These are phyloP conservation scores for Scaptomyza graminum DNA, from an alignment of 1,140 invertebrate species.

Conservation along the genomic window DNA sequence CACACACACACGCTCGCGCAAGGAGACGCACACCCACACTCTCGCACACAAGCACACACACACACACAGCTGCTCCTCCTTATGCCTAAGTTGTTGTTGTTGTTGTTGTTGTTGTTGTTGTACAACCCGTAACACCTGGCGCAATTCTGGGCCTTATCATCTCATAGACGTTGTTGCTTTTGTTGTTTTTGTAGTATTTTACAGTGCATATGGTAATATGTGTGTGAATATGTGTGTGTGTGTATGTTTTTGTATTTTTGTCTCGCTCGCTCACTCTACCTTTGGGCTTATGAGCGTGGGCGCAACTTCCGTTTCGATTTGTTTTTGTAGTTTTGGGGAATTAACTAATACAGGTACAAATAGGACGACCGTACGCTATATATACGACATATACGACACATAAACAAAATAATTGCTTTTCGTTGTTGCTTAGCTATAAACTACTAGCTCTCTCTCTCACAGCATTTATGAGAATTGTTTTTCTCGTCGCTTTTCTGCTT, in stretches of 20 bases:
- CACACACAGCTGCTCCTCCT: constrained; percentile 18
- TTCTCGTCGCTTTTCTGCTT: too few species aligned
- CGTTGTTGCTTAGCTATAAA: constrained; percentile 53
- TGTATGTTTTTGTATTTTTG: constrained; percentile 8
- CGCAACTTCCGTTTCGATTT: constrained; percentile 69
- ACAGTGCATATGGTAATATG: constrained; percentile 35
- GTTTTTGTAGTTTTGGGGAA: constrained; percentile 25
- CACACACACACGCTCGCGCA: background rate
- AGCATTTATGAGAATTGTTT: constrained; percentile 23
- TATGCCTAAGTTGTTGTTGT: constrained; percentile 50
- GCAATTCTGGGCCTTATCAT: constrained; percentile 69
- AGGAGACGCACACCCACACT: background rate
- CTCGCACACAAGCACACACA: constrained; percentile 5
- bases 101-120: constrained; percentile 61
- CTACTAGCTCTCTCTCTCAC: constrained; percentile 34
- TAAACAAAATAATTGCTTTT: constrained; percentile 77
- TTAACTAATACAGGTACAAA: constrained; percentile 69
- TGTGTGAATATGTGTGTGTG: constrained; percentile 22
- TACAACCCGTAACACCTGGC: constrained; percentile 51
- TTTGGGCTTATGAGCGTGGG: constrained; percentile 32
- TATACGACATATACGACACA: constrained; percentile 25
- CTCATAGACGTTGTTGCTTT: constrained; percentile 16
- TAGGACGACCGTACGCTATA: too few species aligned
- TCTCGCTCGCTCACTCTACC: background rate
- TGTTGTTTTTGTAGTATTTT: constrained; percentile 1